Conservation (phyloP, 2,113 vertebrate species). For the Tauraco erythrolophus region DNA sequence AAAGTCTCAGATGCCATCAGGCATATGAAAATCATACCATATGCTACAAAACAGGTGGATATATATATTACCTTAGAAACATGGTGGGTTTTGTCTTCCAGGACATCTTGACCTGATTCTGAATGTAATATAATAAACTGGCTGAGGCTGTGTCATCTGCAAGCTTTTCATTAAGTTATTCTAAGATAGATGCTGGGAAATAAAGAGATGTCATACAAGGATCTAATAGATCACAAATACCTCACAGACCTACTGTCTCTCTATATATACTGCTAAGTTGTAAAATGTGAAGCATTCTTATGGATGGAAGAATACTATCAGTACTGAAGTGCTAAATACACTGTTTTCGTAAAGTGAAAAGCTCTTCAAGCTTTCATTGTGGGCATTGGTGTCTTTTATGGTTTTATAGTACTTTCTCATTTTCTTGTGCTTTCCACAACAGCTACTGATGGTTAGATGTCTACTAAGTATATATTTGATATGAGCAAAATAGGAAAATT, state of each 20-base stretch:
- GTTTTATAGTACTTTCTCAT: not conserved
- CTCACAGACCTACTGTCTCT: not conserved
- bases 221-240: not conserved
- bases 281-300: not conserved
- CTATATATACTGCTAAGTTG: not conserved
- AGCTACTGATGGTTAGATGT: not conserved
- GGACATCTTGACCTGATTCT: not conserved
- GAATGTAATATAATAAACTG: not conserved
- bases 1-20: not conserved
- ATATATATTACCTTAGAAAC: not conserved
- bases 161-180: not conserved
- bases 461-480: not conserved
- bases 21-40: not conserved
- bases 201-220: not conserved
- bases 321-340: not conserved
- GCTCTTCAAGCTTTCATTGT: not conserved
- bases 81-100: not conserved
- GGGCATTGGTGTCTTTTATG: not conserved
- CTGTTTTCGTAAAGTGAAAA: not conserved
- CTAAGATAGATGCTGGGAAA: not conserved
- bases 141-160: not conserved
- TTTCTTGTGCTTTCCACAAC: not conserved
- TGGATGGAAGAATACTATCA: not conserved
- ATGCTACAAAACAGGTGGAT: rapidly evolving
- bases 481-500: not conserved